Percentiles rank a stretch among this genome's conserved stretches.
Evolutionary conservation across 2,113 vertebrate species (phyloP).

Genomic region (Tupaia tana): DNA sequence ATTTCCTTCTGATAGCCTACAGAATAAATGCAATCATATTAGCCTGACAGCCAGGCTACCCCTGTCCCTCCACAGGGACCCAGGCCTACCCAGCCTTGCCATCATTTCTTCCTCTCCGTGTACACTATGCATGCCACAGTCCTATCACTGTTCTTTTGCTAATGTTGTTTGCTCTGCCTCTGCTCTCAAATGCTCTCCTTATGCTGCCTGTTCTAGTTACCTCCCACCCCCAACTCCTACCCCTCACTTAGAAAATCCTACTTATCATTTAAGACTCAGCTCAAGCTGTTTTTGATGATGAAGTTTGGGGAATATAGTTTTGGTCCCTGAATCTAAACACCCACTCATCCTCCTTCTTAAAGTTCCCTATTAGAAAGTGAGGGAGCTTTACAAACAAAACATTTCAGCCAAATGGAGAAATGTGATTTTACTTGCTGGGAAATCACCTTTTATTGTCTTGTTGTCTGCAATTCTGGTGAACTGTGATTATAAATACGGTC

Average conservation of each 20-base stretch:
- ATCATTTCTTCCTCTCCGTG: background rate
- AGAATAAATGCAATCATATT: background rate
- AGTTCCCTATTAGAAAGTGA: constrained; percentile 54
- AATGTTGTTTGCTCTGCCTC: constrained; percentile 9
- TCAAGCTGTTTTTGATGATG: constrained; percentile 66
- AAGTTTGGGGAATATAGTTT: constrained; percentile 42
- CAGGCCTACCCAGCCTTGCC: background rate
- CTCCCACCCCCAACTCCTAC: constrained; percentile 65
- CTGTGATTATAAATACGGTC: background rate
- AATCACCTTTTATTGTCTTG: background rate
- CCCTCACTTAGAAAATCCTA: constrained; percentile 62
- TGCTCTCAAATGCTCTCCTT: constrained; percentile 40
- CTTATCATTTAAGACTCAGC: constrained; percentile 59
- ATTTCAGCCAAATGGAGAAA: background rate
- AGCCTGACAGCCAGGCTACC: background rate
- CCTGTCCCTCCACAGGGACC: too few species aligned
- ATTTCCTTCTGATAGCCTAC: background rate
- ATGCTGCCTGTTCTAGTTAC: constrained; percentile 64
- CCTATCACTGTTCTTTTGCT: background rate
- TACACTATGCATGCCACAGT: background rate
- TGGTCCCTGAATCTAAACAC: constrained; percentile 55
- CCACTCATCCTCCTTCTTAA: constrained; percentile 56
- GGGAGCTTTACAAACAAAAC: background rate
- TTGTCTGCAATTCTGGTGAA: background rate
- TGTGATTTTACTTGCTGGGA: background rate